Percentiles rank a stretch among this genome's conserved stretches.
Conservation (phyloP, 1,140 invertebrate genomes). For the Sitodiplosis mosellana region DNA sequence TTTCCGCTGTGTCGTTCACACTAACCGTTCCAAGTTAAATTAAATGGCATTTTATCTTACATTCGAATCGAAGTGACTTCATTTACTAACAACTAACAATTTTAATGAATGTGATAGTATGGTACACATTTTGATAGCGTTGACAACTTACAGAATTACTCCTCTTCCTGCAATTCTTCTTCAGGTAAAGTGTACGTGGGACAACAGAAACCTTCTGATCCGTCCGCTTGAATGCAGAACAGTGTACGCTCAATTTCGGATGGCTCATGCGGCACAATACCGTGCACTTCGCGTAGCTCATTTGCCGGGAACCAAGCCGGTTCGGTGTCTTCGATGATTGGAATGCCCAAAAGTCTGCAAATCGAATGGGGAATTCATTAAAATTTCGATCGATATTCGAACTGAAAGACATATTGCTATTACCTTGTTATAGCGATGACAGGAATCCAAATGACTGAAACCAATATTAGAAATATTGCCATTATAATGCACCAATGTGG, state of each 20-base stretch:
- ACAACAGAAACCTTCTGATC: conserved; percentile 63
- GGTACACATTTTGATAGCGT: too few species aligned
- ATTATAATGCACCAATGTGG: conserved; percentile 66
- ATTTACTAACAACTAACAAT: too few species aligned
- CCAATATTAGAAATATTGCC: conserved; percentile 54
- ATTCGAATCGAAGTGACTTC: too few species aligned
- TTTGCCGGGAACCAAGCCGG: conserved; percentile 81
- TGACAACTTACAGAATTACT: conserved; percentile 2
- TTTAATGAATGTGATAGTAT: too few species aligned
- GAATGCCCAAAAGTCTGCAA: conserved; percentile 50
- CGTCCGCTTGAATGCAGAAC: conserved; percentile 69
- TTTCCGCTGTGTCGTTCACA: too few species aligned
- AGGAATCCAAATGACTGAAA: conserved; percentile 79
- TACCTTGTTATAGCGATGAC: conserved; percentile 63
- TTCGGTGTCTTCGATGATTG: conserved; percentile 73
- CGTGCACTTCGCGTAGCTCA: conserved; percentile 74
- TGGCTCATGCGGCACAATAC: conserved; percentile 58
- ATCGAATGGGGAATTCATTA: not conserved
- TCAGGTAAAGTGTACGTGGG: conserved; percentile 34
- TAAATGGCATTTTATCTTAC: too few species aligned
- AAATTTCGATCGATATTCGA: not conserved
- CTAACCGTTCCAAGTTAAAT: too few species aligned
- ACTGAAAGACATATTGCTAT: conserved; percentile 1
- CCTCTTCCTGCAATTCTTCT: conserved; percentile 23
- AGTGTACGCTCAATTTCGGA: conserved; percentile 57